Conservation (phyloP, 2,113 vertebrate species). For the Onychostoma macrolepis region DNA sequence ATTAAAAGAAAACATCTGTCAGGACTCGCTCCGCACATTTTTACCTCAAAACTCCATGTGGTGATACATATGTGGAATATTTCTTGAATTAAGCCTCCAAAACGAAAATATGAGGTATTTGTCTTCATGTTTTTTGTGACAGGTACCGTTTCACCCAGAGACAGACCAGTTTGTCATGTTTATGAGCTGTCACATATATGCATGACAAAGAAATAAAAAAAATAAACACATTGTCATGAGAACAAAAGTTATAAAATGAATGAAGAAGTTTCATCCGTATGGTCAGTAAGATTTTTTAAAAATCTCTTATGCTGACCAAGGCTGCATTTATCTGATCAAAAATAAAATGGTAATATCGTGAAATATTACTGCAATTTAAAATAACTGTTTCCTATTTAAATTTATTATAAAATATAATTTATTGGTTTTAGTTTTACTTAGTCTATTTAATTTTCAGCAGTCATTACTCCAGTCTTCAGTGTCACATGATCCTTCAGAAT, state of each 20-base stretch:
- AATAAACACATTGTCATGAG: background rate
- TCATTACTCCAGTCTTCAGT: background rate
- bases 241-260: background rate
- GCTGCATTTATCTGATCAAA: too few relatives aligned
- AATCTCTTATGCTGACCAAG: too few relatives aligned
- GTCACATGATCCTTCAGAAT: background rate
- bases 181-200: background rate
- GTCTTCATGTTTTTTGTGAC: constrained; percentile 5
- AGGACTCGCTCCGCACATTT: background rate
- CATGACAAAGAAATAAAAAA: background rate
- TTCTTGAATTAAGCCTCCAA: background rate
- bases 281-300: too few relatives aligned
- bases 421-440: background rate
- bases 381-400: background rate
- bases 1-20: background rate
- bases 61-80: background rate
- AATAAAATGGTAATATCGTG: background rate
- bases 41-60: background rate
- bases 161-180: background rate
- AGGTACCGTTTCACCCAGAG: background rate
- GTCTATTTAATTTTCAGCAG: background rate
- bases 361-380: background rate
- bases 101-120: background rate
- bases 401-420: background rate
- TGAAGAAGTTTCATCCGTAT: background rate